Conservation (phyloP, 1,140 invertebrate species). For the Pantala flavescens region DNA sequence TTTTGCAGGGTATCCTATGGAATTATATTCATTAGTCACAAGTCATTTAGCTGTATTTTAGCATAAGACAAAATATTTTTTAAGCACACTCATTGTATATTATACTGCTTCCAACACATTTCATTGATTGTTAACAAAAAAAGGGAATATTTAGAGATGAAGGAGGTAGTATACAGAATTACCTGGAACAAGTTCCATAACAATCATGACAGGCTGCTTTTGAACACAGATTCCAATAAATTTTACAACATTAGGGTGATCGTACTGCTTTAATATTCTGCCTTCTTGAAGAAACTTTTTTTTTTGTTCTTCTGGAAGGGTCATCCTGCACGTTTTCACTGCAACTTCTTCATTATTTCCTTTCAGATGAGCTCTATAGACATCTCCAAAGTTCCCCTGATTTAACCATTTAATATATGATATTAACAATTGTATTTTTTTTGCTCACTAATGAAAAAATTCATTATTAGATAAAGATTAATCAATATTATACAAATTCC, state of each 20-base stretch:
- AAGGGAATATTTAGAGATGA: no score
- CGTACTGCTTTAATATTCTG: slow-evolving; percentile 89
- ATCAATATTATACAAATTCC: no score
- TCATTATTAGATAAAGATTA: no score
- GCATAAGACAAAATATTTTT: no score
- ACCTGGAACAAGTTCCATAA: slow-evolving; percentile 96
- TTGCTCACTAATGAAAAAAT: no score
- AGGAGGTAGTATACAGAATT: slow-evolving; percentile 21
- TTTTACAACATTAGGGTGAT: slow-evolving; percentile 92
- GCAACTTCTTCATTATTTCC: slow-evolving; percentile 77
- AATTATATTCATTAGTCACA: no score
- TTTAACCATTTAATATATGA: neutral
- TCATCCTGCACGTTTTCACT: slow-evolving; percentile 90
- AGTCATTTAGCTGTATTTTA: no score
- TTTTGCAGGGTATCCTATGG: no score
- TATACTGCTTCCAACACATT: no score
- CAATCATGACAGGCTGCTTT: slow-evolving; percentile 97
- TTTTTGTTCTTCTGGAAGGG: slow-evolving; percentile 89
- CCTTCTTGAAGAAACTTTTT: slow-evolving; percentile 94
- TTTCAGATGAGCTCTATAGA: slow-evolving; percentile 82
- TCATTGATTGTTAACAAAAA: no score
- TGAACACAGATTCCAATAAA: slow-evolving; percentile 97
- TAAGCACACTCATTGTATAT: no score
- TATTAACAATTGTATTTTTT: neutral
- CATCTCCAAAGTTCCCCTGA: slow-evolving; percentile 95